Percentiles rank a stretch among this genome's conserved stretches.
Evolutionary conservation across 2,888 invertebrate species (phyloP).

Genomic region (Euphydryas editha): DNA sequence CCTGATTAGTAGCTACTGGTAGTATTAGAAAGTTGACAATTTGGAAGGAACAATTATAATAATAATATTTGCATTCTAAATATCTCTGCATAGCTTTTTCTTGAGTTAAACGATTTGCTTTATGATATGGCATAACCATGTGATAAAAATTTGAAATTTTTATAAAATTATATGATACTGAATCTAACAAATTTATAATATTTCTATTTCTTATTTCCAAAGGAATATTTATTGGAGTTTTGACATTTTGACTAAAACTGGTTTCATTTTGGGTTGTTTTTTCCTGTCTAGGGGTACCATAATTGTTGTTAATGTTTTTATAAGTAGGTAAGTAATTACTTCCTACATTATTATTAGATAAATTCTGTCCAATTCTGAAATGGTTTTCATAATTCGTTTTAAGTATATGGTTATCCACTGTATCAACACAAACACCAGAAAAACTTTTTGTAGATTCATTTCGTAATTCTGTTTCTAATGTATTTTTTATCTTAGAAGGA

Average conservation of each 20-base stretch:
- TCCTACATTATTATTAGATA: neutral
- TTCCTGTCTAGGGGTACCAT: neutral
- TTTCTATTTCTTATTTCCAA: constrained; percentile 26
- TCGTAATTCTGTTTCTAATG: neutral
- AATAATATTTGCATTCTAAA: constrained; percentile 44
- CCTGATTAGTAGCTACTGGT: constrained; percentile 49
- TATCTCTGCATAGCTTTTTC: neutral
- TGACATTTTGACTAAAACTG: neutral
- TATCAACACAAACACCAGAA: neutral
- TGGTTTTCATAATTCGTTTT: neutral
- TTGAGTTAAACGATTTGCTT: neutral
- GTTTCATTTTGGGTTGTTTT: neutral
- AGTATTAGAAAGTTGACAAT: constrained; percentile 50
- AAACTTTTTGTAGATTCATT: neutral
- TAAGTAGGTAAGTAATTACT: neutral
- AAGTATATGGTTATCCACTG: neutral
- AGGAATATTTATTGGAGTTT: neutral
- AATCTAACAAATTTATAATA: constrained; percentile 20
- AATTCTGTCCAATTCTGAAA: no score
- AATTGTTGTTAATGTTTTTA: neutral
- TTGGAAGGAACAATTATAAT: constrained; percentile 52
- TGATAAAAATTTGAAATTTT: constrained; percentile 17
- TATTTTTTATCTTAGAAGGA: neutral
- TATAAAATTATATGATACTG: constrained; percentile 38
- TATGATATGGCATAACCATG: neutral